phyloP scores from a whole-genome alignment of 2,797 vertebrate genomes.

The Anas georgica region DNA sequence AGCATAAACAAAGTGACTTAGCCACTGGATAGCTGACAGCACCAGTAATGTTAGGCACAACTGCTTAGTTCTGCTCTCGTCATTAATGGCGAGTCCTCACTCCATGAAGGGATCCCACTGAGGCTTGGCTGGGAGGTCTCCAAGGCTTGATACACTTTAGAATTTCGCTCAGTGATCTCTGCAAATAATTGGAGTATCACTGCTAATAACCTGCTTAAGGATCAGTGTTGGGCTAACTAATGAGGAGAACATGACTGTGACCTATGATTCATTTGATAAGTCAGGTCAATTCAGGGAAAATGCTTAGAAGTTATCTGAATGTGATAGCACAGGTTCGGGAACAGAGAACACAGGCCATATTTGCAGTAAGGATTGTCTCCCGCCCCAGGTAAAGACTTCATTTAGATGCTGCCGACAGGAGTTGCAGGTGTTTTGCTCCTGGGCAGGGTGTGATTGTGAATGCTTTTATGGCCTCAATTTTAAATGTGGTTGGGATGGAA shows the following conservation, averaged over 20 bases:
- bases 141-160: neutral
- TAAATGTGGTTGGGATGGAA: neutral
- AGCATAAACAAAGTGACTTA: neutral
- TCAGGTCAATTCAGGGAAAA: neutral
- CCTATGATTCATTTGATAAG: neutral
- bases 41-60: neutral
- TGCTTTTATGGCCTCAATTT: neutral
- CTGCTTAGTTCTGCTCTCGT: neutral
- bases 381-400: neutral
- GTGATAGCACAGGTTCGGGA: neutral
- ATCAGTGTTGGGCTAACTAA: neutral
- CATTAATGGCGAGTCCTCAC: neutral
- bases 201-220: neutral
- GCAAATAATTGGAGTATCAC: neutral
- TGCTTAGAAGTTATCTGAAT: neutral
- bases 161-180: neutral
- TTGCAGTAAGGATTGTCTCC: neutral
- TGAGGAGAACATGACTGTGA: neutral
- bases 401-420: neutral
- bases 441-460: neutral
- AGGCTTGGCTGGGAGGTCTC: neutral
- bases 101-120: neutral
- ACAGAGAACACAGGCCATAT: neutral
- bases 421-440: slow-evolving; percentile 13
- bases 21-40: neutral